Evolutionary conservation across 2,888 invertebrate genomes (phyloP).

Genomic region (Hirudinaria manillensis): DNA sequence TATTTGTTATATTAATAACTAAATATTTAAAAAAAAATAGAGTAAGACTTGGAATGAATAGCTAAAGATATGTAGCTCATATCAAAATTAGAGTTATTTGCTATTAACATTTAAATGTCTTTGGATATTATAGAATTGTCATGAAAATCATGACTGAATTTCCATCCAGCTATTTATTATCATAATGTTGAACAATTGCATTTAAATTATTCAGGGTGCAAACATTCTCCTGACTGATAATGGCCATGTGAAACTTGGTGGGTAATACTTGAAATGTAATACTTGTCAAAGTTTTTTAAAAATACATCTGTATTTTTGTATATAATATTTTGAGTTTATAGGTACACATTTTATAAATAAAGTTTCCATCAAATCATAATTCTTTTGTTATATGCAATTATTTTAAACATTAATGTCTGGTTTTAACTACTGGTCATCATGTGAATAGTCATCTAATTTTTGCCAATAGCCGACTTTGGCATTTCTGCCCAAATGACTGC

Average conservation of each 20-base stretch:
- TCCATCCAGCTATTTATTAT: too few species aligned
- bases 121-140: too few species aligned
- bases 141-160: too few species aligned
- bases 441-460: too few species aligned
- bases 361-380: not conserved
- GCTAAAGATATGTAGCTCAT: too few species aligned
- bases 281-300: constrained; percentile 54
- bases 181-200: too few species aligned
- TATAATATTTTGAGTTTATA: not conserved
- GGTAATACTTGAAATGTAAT: constrained; percentile 56
- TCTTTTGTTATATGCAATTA: constrained; percentile 14
- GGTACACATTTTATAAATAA: not conserved
- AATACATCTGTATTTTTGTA: not conserved
- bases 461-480: not conserved
- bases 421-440: too few species aligned
- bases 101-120: too few species aligned
- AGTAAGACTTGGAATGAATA: too few species aligned
- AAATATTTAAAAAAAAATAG: too few species aligned
- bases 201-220: constrained; percentile 67
- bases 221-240: constrained; percentile 91
- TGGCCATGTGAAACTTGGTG: constrained; percentile 84
- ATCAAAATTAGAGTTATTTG: too few species aligned
- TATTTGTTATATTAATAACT: too few species aligned
- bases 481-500: not conserved
- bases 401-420: not conserved